A percentile compares a stretch with the other conserved stretches of the same genome.
phyloP scores from a whole-genome alignment of 1,140 invertebrate genomes.

The Orchesella cincta region DNA sequence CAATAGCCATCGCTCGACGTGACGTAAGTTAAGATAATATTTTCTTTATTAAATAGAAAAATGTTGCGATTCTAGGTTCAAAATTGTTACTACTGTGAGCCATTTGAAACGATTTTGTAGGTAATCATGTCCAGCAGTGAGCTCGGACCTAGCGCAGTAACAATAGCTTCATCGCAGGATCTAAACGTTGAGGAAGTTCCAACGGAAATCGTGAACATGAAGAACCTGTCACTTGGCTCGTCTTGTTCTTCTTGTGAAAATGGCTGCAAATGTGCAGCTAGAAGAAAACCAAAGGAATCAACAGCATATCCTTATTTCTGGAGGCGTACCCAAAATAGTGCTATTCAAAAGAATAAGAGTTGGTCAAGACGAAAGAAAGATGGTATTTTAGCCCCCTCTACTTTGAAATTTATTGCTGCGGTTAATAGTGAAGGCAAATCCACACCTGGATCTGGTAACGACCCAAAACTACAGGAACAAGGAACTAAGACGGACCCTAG shows the following conservation, averaged over 20 bases:
- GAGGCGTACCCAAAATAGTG: slow-evolving; percentile 33
- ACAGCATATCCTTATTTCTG: slow-evolving; percentile 41
- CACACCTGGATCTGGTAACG: no score
- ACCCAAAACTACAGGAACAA: no score
- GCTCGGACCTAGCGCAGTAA: no score
- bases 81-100: no score
- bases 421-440: background rate
- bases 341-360: slow-evolving; percentile 30
- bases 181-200: background rate
- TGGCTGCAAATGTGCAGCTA: slow-evolving; percentile 8
- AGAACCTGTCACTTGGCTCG: slow-evolving; percentile 31
- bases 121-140: no score
- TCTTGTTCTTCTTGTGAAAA: slow-evolving; percentile 32
- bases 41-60: no score
- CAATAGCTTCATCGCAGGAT: background rate
- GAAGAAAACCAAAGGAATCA: slow-evolving; percentile 20
- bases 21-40: no score
- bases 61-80: no score
- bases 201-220: slow-evolving; percentile 22
- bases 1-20: no score
- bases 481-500: no score
- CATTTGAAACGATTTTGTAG: no score
- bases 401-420: slow-evolving; percentile 15
- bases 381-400: slow-evolving; percentile 15
- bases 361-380: slow-evolving; percentile 6